Base-by-base conservation (phyloP, 2,113 vertebrate genomes). In the Brevimyrus niger region DNA sequence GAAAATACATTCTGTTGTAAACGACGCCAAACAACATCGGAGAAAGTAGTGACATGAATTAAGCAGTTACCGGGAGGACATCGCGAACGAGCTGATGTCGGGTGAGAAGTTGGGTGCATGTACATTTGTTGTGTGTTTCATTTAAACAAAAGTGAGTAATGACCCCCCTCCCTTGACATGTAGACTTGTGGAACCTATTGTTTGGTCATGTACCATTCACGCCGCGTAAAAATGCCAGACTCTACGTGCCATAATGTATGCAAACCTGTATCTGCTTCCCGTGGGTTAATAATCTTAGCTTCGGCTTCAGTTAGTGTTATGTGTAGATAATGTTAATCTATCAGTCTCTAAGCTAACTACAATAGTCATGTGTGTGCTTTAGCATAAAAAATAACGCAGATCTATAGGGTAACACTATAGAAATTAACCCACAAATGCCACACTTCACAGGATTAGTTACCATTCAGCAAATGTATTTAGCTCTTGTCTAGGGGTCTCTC, bases 11-110 rank as follows among this genome's bases (percentile, higher is more conserved):
- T 90, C 86, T 90, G 58, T 88, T 46, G 44, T 35, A 21, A 55
- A 90, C 38, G 50, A 87, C 89, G 44, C n/a, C 83, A 23, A 38
- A 46, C 89, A 38, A 48, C 35, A 48, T 15, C 83, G 51, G 31
- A 88, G 19, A 9, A n/a, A 42, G 17, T 84, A 88, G 19, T 46
- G 55, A 19, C 6, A 48, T 42, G 47, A 91, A 91, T 87, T 90
- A 65, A 88, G 48, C 46, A 87, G 82, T 90, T 53, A 31, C 55
- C 65, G 89, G 92, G 4, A 93, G 90, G 92, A 90, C 91, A 88
- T 85, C 91, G 61, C 87, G 88, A 89, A 80, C 90, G 87, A 88
- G 92, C 91, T 58, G 90, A 91, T 8, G 86, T 87, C 89, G 50
- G 87, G 76, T 76, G 89, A 82, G 88, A 44, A n/a, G 19, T 13